Conservation (phyloP, 2,797 vertebrate species). For the Linurgus olivaceus region DNA sequence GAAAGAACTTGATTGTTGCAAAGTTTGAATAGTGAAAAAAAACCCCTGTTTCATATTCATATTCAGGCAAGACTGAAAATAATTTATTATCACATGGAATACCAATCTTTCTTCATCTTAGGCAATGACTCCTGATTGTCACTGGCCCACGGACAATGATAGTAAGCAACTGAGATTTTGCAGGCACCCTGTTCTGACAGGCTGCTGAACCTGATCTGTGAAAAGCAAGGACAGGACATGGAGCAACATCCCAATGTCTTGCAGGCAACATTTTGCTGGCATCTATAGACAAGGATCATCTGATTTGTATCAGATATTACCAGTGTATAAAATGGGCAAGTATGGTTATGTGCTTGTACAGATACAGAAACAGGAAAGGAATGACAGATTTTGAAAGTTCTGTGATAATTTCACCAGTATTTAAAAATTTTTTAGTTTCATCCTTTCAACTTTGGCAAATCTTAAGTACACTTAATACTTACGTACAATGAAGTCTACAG, state of each 20-base stretch:
- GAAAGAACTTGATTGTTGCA: neutral
- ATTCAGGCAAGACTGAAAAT: neutral
- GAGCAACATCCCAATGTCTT: neutral
- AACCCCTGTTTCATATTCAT: neutral
- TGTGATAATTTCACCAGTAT: neutral
- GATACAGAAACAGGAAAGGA: neutral
- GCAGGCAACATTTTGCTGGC: neutral
- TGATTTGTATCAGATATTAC: neutral
- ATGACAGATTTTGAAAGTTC: neutral
- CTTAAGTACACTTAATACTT: neutral
- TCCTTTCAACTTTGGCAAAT: neutral
- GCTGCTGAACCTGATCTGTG: neutral
- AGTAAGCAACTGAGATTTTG: neutral
- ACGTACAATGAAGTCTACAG: neutral
- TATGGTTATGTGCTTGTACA: neutral
- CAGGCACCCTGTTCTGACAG: neutral
- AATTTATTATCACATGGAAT: neutral
- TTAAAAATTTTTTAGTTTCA: neutral
- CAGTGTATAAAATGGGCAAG: neutral
- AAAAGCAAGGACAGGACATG: neutral
- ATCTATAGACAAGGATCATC: neutral
- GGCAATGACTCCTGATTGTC: neutral
- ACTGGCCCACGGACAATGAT: neutral
- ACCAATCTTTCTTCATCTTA: neutral
- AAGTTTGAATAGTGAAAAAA: neutral